Evolutionary conservation across 2,113 vertebrate species (phyloP).

Genomic region (Oryzias curvinotus): DNA sequence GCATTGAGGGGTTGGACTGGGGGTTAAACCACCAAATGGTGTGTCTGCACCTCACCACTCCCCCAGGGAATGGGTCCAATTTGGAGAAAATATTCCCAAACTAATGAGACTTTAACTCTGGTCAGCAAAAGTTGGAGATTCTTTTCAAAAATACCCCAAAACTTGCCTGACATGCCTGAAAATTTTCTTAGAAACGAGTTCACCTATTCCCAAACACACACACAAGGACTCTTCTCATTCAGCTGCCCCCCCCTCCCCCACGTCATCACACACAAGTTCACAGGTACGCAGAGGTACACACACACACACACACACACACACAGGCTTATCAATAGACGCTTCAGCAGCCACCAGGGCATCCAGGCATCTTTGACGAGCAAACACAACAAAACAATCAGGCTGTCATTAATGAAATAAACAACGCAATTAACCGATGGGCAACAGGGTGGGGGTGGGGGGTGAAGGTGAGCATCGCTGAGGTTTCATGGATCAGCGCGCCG

Average conservation of each 20-base stretch:
- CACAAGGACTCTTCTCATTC: neutral
- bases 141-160: too few species aligned
- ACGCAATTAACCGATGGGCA: conserved; percentile 65
- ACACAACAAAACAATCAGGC: conserved; percentile 76
- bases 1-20: too few species aligned
- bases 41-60: too few species aligned
- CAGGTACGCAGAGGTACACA: conserved; percentile 3
- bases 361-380: conserved; percentile 68
- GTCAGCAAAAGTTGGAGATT: too few species aligned
- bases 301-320: conserved; percentile 49
- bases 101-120: too few species aligned
- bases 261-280: conserved; percentile 4
- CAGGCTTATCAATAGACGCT: conserved; percentile 72
- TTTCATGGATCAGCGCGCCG: conserved; percentile 15
- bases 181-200: too few species aligned
- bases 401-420: conserved; percentile 73
- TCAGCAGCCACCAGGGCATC: conserved; percentile 66
- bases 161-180: too few species aligned
- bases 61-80: too few species aligned
- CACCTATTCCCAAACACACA: conserved; percentile 46
- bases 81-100: too few species aligned
- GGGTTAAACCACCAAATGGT: too few species aligned
- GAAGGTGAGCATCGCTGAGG: conserved; percentile 6
- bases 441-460: neutral
- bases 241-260: conserved; percentile 2